Conservation (phyloP, 2,797 vertebrate genomes). For the Propithecus perrieri region DNA sequence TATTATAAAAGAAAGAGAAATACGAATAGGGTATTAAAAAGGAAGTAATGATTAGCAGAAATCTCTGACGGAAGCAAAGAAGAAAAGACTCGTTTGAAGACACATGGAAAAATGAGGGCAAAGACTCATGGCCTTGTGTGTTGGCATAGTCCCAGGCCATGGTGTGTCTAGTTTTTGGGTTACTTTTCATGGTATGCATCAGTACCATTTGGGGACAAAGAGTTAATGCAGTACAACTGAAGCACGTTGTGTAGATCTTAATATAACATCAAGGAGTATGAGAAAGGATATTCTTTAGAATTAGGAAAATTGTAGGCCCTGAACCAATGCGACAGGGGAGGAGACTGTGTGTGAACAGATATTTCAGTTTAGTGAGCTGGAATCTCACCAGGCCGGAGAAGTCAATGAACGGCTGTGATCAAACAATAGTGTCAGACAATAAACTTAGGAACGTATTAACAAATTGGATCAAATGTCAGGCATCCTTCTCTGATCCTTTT, state of each 20-base stretch:
- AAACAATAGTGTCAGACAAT: constrained; percentile 31
- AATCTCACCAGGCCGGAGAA: background rate
- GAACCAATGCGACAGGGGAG: background rate
- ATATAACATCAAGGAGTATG: constrained; percentile 40
- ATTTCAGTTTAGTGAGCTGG: background rate
- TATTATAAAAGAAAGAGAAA: background rate
- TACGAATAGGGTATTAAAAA: background rate
- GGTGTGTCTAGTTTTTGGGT: background rate
- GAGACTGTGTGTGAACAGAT: background rate
- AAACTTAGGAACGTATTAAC: background rate
- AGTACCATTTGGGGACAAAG: constrained; percentile 35
- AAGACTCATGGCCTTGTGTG: background rate
- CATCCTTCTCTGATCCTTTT: background rate
- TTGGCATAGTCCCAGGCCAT: background rate
- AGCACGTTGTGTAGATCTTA: constrained; percentile 19
- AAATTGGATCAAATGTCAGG: background rate
- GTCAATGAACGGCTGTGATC: background rate
- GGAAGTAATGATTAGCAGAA: background rate
- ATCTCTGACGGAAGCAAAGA: background rate
- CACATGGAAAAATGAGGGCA: background rate
- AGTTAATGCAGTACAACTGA: constrained; percentile 59
- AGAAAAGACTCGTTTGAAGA: background rate
- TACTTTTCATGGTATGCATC: constrained; percentile 57
- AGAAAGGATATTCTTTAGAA: constrained; percentile 49
- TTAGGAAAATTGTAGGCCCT: background rate